Base-by-base conservation (phyloP, 2,113 vertebrate species). In the Megaptera novaeangliae region DNA sequence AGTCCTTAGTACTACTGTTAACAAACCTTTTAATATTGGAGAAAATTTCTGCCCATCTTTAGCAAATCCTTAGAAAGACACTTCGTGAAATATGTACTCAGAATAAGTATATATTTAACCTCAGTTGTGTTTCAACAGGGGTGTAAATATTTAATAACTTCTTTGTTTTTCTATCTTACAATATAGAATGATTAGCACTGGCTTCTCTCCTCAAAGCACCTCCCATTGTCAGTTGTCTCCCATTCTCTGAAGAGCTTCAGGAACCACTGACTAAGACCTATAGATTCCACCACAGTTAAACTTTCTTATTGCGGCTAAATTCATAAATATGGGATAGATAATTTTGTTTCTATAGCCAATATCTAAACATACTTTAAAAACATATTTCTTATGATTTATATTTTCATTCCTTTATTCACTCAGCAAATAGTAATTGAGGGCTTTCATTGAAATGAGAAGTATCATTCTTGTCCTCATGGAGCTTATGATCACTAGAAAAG, bases 361-460 rank as follows among this genome's bases (percentile, higher is more conserved):
- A 72, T 72, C 31, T 80, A 68, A 80, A 25, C 17, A 80, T 95
- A 55, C 8, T 78, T 92, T 87, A 8, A 88, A 82, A 57, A 71
- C 8, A 39, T 61, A 91, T 94, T 91, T 95, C 21, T 91, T 84
- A 64, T 31, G 4, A 88, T 61, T 90, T 87, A 31, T 21, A 71
- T 93, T 87, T 93, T 72, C 8, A 68, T 84, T 84, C 46, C 7
- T 96, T 75, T 82, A 94, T 88, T 92, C 49, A 68, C 85, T 88
- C 20, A 74, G 39, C 18, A 88, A 72, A 88, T 88, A 91, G 34
- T 69, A 78, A 80, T 29, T 84, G 20, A 86, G 41, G 15, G 7
- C 36, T 82, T 95, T 96, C 39, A 59, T 27, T 92, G 17, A 52
- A 81, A 78, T 75, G 71, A 96, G 85, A 92, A 29, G 3, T 74